phyloP scores from a whole-genome alignment of 2,888 invertebrate species.

The Tuberolachnus salignus region DNA sequence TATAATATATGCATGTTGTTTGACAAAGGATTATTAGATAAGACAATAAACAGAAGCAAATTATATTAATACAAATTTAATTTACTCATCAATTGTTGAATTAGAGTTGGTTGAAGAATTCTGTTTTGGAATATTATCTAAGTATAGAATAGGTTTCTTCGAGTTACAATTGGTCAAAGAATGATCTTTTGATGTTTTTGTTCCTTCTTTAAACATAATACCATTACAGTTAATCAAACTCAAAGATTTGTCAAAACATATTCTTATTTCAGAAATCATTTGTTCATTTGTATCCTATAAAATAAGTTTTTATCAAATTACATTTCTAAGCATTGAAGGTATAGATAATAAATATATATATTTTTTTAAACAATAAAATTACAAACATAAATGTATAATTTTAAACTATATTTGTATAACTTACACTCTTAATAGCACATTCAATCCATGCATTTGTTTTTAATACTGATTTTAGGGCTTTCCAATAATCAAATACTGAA shows the following conservation, averaged over 20 bases:
- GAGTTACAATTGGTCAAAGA: slow-evolving; percentile 62
- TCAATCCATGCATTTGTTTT: slow-evolving; percentile 70
- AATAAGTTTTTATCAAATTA: not conserved
- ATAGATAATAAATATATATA: no score
- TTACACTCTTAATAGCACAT: slow-evolving; percentile 68
- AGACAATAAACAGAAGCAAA: not conserved
- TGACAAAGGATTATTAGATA: not conserved
- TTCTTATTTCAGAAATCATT: slow-evolving; percentile 69
- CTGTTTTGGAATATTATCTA: slow-evolving; percentile 31
- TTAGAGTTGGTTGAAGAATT: slow-evolving; percentile 23
- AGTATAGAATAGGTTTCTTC: slow-evolving; percentile 58
- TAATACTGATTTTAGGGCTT: slow-evolving; percentile 60
- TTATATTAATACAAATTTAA: slow-evolving; percentile 10
- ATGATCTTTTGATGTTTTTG: not conserved
- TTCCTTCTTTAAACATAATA: slow-evolving; percentile 4
- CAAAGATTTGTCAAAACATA: slow-evolving; percentile 75
- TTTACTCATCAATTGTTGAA: slow-evolving; percentile 37
- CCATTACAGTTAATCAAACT: slow-evolving; percentile 71
- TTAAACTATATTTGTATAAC: not conserved
- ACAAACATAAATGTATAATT: not conserved
- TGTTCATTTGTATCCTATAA: slow-evolving; percentile 45
- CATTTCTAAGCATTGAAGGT: not conserved
- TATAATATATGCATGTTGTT: not conserved
- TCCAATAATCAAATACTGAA: slow-evolving; percentile 62
- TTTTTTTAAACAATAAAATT: no score